Evolutionary conservation across 1,140 invertebrate genomes (phyloP), one percentile per base, ranked within the genome.

Genomic region (Lucilia sericata): DNA sequence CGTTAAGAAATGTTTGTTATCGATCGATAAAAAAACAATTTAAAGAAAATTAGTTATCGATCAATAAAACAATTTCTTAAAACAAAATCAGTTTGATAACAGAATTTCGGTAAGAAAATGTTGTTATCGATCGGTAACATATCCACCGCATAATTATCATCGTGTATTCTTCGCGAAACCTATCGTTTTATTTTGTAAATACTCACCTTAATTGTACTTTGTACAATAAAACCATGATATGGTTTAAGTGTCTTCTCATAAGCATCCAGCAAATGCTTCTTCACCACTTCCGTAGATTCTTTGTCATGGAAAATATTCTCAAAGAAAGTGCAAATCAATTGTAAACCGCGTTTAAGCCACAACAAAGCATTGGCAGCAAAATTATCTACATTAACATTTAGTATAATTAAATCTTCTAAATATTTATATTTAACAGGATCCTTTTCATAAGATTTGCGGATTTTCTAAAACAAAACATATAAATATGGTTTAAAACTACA

Each of bases 331-430:
- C 87, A 90, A 49, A 91, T 91, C 19, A 91, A 84, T 81, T 90
- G 88, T 2, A 91, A 87, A n/a, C 89, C 90, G 12, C 90, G 88
- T 70, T 88, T 92, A 0, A 91, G 82, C 90, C 90, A 91, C 8
- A 90, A 85, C 70, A 93, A 88, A 75, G 94, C 93, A 88, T 95
- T 94, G 49, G 92, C 92, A 30, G 92, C 94, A 84, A 92, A 86
- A 83, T 92, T 91, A 30, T 92, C 90, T 49, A 94, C 87, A 86
- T 95, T 93, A 88, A 96, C 93, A 88, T 95, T 94, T 49, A 91
- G 89, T 74, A 94, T 87, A 86, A 96, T 93, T 91, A 96, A 92
- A 88, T 95, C 93, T 86, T 95, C 93, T 70, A 96, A 88, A 87
- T 93, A 95, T 13, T 91, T 88, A 87, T 94, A 92, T 82, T 92